These are phyloP conservation scores for Lasioglossum morio DNA, from an alignment of 2,888 invertebrate species.

Conservation along the genomic window DNA sequence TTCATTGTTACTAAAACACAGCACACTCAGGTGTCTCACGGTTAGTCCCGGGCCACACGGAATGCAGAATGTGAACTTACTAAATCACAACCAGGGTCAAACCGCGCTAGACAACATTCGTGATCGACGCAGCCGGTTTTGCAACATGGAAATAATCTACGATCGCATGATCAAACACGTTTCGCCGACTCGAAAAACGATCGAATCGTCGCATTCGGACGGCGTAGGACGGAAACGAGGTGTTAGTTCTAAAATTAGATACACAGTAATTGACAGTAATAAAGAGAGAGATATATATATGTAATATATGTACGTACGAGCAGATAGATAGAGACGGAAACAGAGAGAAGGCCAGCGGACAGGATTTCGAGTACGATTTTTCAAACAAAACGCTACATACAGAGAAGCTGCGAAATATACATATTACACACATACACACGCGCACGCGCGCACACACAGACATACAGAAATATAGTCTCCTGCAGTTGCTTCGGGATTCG, in stretches of 20 bases:
- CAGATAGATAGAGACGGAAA: constrained; percentile 77
- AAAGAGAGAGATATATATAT: neutral
- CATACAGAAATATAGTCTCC: neutral
- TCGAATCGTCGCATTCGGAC: constrained; percentile 7
- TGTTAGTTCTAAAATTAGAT: constrained; percentile 15
- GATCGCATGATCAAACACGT: neutral
- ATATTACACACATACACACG: constrained; percentile 38
- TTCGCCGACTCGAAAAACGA: neutral
- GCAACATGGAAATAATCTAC: neutral
- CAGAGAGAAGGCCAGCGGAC: constrained; percentile 78
- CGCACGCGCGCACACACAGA: constrained; percentile 34
- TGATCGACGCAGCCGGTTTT: constrained; percentile 24
- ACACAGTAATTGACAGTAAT: neutral
- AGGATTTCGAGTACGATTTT: constrained; percentile 74
- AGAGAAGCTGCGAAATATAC: constrained; percentile 53
- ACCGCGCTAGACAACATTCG: constrained; percentile 18
- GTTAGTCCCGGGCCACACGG: constrained; percentile 14
- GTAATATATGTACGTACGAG: constrained; percentile 81
- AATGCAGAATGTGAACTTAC: constrained; percentile 36
- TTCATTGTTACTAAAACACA: constrained; percentile 7
- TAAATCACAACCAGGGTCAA: constrained; percentile 24
- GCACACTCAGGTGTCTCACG: neutral
- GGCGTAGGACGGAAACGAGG: neutral
- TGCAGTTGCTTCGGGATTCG: neutral
- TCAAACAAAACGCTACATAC: constrained; percentile 57